Evolutionary conservation across 2,888 invertebrate species (phyloP).

Genomic region (Electrophaes corylata): DNA sequence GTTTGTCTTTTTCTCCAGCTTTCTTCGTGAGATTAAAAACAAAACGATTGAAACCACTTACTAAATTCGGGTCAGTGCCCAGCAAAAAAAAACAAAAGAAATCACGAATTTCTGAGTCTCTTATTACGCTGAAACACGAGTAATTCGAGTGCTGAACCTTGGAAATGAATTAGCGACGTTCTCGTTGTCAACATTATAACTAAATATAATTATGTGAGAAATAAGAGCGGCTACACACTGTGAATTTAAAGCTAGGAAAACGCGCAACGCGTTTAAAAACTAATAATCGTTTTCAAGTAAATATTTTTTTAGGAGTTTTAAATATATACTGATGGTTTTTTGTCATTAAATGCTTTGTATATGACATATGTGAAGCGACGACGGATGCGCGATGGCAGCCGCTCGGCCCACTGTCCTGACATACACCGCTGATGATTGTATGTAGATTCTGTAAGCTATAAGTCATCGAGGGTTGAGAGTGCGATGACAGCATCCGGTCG

Average conservation of each 20-base stretch:
- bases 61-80: conserved; percentile 66
- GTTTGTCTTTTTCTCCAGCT: conserved; percentile 55
- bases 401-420: conserved; percentile 78
- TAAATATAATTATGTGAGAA: too few species aligned
- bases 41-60: conserved; percentile 41
- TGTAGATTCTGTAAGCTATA: conserved; percentile 82
- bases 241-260: too few species aligned
- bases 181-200: too few species aligned
- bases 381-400: conserved; percentile 44
- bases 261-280: too few species aligned
- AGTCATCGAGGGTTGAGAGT: conserved; percentile 64
- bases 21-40: conserved; percentile 46
- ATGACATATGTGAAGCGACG: conserved; percentile 17
- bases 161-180: neutral
- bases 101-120: conserved; percentile 37
- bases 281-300: too few species aligned
- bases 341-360: neutral
- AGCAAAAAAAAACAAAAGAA: conserved; percentile 51
- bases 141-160: conserved; percentile 45
- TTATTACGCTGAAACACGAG: conserved; percentile 56
- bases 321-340: too few species aligned
- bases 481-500: conserved; percentile 76
- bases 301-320: too few species aligned
- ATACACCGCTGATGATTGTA: conserved; percentile 78
- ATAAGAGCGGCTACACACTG: too few species aligned